Conservation (phyloP, 1,140 invertebrate genomes). For the Apis mellifera region DNA sequence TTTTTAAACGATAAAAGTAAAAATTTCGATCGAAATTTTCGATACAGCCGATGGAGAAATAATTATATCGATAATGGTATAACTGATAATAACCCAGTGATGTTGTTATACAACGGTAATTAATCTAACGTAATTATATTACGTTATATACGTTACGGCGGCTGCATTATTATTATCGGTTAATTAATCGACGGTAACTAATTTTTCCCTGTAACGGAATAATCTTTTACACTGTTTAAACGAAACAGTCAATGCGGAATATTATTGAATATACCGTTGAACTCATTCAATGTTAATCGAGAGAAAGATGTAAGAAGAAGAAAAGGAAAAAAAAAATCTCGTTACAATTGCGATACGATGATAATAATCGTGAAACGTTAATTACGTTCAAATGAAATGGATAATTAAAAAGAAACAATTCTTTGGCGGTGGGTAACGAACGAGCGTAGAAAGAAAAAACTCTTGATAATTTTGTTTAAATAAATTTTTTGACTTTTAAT, state of each 20-base stretch:
- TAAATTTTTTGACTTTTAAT: no score
- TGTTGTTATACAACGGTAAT: neutral
- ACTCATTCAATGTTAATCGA: slow-evolving; percentile 21
- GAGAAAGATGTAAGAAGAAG: neutral
- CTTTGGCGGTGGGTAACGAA: no score
- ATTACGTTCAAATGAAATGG: neutral
- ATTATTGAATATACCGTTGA: slow-evolving; percentile 5
- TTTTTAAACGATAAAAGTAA: neutral
- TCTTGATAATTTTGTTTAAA: no score
- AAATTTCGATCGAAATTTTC: neutral
- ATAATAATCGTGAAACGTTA: neutral
- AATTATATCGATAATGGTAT: neutral
- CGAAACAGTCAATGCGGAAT: no score
- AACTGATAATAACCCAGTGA: neutral
- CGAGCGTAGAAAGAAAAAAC: no score
- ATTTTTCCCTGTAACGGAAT: neutral
- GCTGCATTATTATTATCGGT: neutral
- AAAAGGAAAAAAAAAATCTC: no score
- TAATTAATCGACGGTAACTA: neutral
- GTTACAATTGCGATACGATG: neutral
- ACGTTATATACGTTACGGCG: neutral
- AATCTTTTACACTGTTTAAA: neutral
- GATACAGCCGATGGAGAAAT: neutral
- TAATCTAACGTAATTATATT: neutral
- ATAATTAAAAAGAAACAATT: neutral